A percentile compares a stretch with the other conserved stretches of the same genome.
These are phyloP conservation scores for Cybosia mesomella DNA, from an alignment of 2,888 invertebrate genomes.

Conservation along the genomic window DNA sequence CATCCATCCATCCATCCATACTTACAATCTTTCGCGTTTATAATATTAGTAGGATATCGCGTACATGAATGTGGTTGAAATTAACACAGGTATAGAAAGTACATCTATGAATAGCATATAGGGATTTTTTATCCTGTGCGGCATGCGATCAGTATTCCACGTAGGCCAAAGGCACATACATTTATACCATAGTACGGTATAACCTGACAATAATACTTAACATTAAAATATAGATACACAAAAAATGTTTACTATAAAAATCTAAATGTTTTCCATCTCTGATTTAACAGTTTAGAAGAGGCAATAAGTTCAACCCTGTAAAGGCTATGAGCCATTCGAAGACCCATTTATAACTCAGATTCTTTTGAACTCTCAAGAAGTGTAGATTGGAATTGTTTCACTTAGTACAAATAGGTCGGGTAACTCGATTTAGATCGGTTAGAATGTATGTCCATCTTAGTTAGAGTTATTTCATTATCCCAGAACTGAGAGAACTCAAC, in stretches of 20 bases:
- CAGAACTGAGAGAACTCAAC: background rate
- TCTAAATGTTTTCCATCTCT: background rate
- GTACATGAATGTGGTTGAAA: no score
- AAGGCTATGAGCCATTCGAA: conserved; percentile 30
- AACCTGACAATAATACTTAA: no score
- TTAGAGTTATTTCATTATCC: background rate
- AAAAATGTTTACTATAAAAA: no score
- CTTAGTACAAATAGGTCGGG: conserved; percentile 12
- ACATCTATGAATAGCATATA: no score
- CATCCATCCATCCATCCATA: no score
- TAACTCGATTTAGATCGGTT: background rate
- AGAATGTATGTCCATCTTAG: background rate
- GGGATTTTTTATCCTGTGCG: no score
- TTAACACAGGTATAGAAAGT: no score
- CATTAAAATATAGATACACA: background rate
- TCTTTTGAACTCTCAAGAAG: conserved; percentile 22
- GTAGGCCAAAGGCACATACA: no score
- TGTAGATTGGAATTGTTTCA: conserved; percentile 22
- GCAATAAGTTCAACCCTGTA: conserved; percentile 30
- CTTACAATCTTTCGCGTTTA: no score
- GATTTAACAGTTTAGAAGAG: conserved; percentile 1
- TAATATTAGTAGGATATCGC: no score
- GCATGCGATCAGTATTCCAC: no score
- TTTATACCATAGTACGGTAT: no score
- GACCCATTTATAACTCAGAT: conserved; percentile 34